Base-by-base conservation (phyloP, 1,140 invertebrate species). In the Calosoma granatense region DNA sequence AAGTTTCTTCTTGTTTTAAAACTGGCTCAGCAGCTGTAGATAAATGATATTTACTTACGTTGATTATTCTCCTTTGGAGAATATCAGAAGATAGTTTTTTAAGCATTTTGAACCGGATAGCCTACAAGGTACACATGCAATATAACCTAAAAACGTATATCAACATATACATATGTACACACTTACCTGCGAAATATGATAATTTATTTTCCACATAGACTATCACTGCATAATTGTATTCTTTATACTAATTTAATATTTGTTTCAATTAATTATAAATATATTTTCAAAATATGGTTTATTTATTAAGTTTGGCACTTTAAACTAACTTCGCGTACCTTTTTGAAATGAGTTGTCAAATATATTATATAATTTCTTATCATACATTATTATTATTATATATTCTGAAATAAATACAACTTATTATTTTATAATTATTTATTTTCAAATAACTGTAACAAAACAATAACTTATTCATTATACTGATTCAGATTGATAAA, bases 1-100 rank as follows among this genome's bases (percentile, higher is more conserved):
- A 80, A 26, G 65, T 66, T 61, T 72, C 67, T 20, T 70, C 20
- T 47, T 64, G 59, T 56, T 68, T 63, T 22, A 69, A 64, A 22
- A 53, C 58, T 39, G 41, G 41, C 4, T 47, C 17, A 12, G 15
- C 41, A 4, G 17, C 41, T 47, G 41, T 47, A 4, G 41, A 47
- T 11, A 47, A 17, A 4, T 47, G 41, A 17, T 47, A 47, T 47
- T 12, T 47, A 47, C 17, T 47, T 12, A 47, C 4, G 4, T 47
- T 47, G 4, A 47, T 47, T 47, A 47, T 17, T 12, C 6, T 17
- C 4, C 15, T 9, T 47, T 47, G 41, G 9, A 47, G 15, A 3
- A 17, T 4, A 4, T 47, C 15, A 17, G 3, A 9, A 4, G 41
- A 47, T 47, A 47, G 6, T 47, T 17, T 47, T 47, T 47, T 47